Evolutionary conservation across 2,888 invertebrate genomes (phyloP), one percentile per base, ranked within the genome.

Genomic region (Apocheima hispidaria): DNA sequence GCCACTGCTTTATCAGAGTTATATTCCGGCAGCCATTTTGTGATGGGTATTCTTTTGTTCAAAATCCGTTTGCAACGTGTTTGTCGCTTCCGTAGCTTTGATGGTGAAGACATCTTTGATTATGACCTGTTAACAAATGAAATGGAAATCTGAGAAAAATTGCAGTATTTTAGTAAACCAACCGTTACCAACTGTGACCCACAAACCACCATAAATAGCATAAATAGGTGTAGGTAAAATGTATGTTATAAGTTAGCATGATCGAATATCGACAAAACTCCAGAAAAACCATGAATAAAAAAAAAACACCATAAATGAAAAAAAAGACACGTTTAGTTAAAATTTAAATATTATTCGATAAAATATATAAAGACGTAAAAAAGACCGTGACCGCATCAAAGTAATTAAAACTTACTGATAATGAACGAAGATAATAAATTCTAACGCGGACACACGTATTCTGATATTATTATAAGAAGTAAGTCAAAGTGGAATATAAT

Each of bases 11-110:
- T 96, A 64, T 96, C 95, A 0, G 95, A 93, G 75, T 95, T 95
- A 87, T 98, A 98, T 53, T 94, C 93, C 0, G 96, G 95, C 10
- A 96, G 87, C 97, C 97, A 97, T 78, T 93, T 93, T 10, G 96
- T 75, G 60, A 96, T 94, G 0, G 96, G 96, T 51, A 96, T 75
- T 62, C 95, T 88, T 77, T 94, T 93, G 68, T 86, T 74, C 69
- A 92, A 74, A 41, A 92, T 68, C 36, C 89, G 78, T 66, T 73
- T 85, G 74, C 79, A 87, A 77, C 85, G 83, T n/a, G 83, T 79
- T 61, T 87, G 87, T 64, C 80, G 86, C 72, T 92, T 92, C 18
- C 92, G 85, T 54, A 83, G 81, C 72, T 92, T 92, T 14, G 92
- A 91, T 7, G 92, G 91, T 7, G 92, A 91, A 14, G 91, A 84